Evolutionary conservation across 2,888 invertebrate genomes (phyloP), one percentile per base, ranked within the genome.

Genomic region (Scelioninae gen. 2): DNA sequence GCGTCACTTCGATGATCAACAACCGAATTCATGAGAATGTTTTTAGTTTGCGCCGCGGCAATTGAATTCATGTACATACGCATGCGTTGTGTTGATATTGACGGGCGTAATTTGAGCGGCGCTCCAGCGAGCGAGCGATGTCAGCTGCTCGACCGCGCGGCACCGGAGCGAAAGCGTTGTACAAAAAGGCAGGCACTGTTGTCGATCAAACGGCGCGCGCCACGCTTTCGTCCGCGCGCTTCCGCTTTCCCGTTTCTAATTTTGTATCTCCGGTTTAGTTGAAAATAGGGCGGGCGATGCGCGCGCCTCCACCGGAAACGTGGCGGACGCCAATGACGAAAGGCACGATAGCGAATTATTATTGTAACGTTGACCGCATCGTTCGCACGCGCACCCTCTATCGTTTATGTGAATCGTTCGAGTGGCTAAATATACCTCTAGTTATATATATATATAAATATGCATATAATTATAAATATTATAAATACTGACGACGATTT

Each of bases 381-480:
- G 13, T 13, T 41, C 16, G 46, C 60, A 48, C 69, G 46, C 53
- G 57, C 60, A 68, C 60, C 15, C 45, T 69, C n/a, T n/a, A n/a
- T 61, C 46, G 46, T 60, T 53, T 53, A 39, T 52, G 52, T 60
- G 18, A 60, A 53, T 33, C 60, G 39, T 61, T 69, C 31, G 55
- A 61, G 46, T 48, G 63, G 33, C 31, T 69, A 61, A 39, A 48
- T 46, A 41, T 61, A 61, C 46, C 61, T 61, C 46, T 33, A 19
- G 35, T 35, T 58, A 19, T 46, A 35, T 50, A 19, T 46, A 35
- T 50, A 63, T 50, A 67, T 67, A 64, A 19, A 52, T 63, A 57
- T 57, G 43, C 19, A 69, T 55, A 69, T 43, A 50, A 25, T 31
- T 57, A 67, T 58, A 68, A 52, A 68, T 68, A 68, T 68, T 68